Evolutionary conservation across 1,140 invertebrate species (phyloP).

Genomic region (Drosophila hydei): DNA sequence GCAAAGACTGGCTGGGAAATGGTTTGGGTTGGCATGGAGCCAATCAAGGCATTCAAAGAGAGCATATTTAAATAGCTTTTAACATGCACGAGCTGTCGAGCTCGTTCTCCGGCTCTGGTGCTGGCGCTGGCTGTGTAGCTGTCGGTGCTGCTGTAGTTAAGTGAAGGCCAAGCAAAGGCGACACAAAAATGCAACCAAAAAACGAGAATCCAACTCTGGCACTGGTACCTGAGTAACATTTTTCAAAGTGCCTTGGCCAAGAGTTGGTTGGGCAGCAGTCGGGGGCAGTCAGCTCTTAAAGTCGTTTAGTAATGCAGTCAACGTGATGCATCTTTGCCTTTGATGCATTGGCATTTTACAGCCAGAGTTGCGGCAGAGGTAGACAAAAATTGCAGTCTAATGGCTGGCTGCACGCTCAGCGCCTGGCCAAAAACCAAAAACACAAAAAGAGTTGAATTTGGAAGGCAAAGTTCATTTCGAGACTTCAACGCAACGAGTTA

Average conservation of each 20-base stretch:
- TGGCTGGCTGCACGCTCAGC: conserved; percentile 8
- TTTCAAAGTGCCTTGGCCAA: conserved; percentile 51
- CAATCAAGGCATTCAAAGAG: conserved; percentile 81
- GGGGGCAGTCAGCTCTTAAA: conserved; percentile 51
- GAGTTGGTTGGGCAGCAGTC: background rate
- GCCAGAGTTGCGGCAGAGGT: conserved; percentile 9
- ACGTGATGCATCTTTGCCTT: conserved; percentile 69
- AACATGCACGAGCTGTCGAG: conserved; percentile 78
- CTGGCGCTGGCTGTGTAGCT: background rate
- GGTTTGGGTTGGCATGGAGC: conserved; percentile 53
- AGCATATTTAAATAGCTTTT: conserved; percentile 82
- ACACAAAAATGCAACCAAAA: conserved; percentile 75
- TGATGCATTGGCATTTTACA: conserved; percentile 52
- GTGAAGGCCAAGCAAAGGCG: conserved; percentile 76
- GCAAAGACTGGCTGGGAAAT: conserved; percentile 43
- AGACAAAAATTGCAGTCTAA: conserved; percentile 34
- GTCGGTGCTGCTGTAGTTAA: conserved; percentile 65
- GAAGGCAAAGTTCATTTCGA: conserved; percentile 11
- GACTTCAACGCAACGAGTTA: background rate
- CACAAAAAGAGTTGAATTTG: conserved; percentile 9
- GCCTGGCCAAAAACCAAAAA: background rate
- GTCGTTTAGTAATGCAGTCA: conserved; percentile 71
- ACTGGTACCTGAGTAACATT: conserved; percentile 39
- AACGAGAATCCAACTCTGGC: conserved; percentile 31
- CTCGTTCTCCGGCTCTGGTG: background rate